Percentiles rank a stretch among this genome's conserved stretches.
Conservation (phyloP, 2,797 vertebrate species). For the Parotocinclus haroldoi region DNA sequence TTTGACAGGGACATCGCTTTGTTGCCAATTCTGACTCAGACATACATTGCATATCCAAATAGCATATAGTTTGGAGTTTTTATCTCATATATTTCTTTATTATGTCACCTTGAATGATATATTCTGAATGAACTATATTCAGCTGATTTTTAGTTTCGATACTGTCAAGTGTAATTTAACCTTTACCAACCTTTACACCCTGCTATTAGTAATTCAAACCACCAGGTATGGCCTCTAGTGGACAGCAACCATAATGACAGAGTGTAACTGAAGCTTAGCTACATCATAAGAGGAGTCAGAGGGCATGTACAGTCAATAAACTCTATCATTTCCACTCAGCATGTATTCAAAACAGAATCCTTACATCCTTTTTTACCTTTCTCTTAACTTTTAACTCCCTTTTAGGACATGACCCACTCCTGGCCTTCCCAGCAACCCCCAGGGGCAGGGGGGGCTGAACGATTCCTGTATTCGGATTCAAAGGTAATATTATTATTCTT, state of each 20-base stretch:
- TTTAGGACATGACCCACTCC: slow-evolving; percentile 93
- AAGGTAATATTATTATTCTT: slow-evolving; percentile 68
- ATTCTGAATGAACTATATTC: too few relatives aligned
- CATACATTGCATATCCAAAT: too few relatives aligned
- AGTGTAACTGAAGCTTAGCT: slow-evolving; percentile 5
- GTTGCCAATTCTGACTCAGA: too few relatives aligned
- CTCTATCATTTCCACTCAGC: slow-evolving; percentile 15
- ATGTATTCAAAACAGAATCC: slow-evolving; percentile 30
- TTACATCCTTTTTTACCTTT: slow-evolving; percentile 44
- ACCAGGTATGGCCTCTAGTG: slow-evolving; percentile 26
- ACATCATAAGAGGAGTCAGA: slow-evolving; percentile 12
- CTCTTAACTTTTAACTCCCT: slow-evolving; percentile 55
- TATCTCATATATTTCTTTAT: too few relatives aligned
- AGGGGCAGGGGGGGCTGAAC: slow-evolving; percentile 78
- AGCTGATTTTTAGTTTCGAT: neutral
- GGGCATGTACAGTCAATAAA: slow-evolving; percentile 17
- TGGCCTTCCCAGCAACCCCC: slow-evolving; percentile 85
- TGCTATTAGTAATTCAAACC: slow-evolving; percentile 17
- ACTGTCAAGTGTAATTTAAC: neutral
- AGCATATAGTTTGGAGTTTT: too few relatives aligned
- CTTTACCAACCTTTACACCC: neutral
- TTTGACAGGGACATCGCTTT: too few relatives aligned
- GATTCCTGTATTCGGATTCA: slow-evolving; percentile 77
- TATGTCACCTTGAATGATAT: too few relatives aligned
- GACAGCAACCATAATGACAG: slow-evolving; percentile 12